Conservation (phyloP, 2,797 vertebrate genomes). For the Semotilus atromaculatus region DNA sequence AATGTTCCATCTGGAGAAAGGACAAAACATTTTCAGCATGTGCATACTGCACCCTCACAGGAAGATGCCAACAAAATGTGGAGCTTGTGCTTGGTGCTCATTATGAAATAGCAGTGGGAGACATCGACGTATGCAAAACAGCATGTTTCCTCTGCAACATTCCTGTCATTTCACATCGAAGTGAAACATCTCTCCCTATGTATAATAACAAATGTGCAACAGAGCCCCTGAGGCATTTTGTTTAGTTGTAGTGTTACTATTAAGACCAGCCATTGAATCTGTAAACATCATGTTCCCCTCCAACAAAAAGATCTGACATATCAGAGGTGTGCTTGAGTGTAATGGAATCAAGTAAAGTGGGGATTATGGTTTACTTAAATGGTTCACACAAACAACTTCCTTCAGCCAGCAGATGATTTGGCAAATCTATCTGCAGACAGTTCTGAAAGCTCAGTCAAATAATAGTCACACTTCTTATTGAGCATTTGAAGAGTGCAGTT, state of each 20-base stretch:
- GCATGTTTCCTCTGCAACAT: conserved; percentile 28
- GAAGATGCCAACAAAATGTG: conserved; percentile 11
- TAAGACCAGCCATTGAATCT: conserved; percentile 19
- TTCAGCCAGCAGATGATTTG: conserved; percentile 72
- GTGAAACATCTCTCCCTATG: conserved; percentile 9
- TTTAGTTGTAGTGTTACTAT: conserved; percentile 5
- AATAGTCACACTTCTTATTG: neutral
- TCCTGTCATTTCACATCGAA: conserved; percentile 42
- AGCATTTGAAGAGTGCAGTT: neutral
- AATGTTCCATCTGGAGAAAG: conserved; percentile 29
- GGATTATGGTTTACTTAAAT: conserved; percentile 39
- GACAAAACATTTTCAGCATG: conserved; percentile 38
- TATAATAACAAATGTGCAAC: conserved; percentile 25
- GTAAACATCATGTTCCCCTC: conserved; percentile 10
- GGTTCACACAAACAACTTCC: conserved; percentile 65
- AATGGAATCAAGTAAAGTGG: conserved; percentile 26
- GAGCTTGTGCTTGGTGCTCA: conserved; percentile 10
- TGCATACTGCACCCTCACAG: conserved; percentile 19
- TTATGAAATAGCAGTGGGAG: conserved; percentile 32
- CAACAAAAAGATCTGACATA: conserved; percentile 17
- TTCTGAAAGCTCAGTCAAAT: conserved; percentile 1
- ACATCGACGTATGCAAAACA: conserved; percentile 27
- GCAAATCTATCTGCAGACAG: conserved; percentile 63
- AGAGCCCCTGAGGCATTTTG: neutral
- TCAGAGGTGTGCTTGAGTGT: neutral